Evolutionary conservation across 2,888 invertebrate species (phyloP), one percentile per base, ranked within the genome.

Genomic region (Caprella mutica): DNA sequence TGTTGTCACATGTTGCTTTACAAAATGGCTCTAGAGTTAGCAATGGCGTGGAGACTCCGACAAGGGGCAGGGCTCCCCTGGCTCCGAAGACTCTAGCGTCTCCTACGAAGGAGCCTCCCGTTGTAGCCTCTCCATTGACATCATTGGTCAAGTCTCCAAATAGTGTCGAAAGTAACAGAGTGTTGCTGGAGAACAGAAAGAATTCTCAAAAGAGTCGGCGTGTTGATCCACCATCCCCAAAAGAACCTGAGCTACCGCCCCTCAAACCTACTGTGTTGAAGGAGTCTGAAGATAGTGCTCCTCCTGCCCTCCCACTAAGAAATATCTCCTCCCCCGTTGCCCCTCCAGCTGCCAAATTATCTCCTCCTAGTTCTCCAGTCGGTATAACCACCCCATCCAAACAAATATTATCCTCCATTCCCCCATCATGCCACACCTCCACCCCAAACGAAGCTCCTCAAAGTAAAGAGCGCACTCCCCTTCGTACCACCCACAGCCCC

Each of bases 181-280:
- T 64, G 26, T 56, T 55, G 17, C 60, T 46, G 48, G 60, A 64
- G 48, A 64, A 64, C 54, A 55, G 55, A 5, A 64, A 64, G 58
- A 64, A 64, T 55, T 52, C 44, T 39, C 59, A 59, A 52, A 60
- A 60, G 26, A 59, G 59, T n/a, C 57, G 55, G 26, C 44, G 48
- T 52, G 38, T 43, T 43, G 56, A 35, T 19, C 19, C 27, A 23
- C 46, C 38, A 24, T 48, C 46, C 14, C n/a, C 56, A 58, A 42
- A 46, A 33, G 19, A n/a, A n/a, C n/a, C n/a, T n/a, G n/a, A n/a
- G 21, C 50, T 54, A 30, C 5, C 4, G 2, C 40, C 29, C 33
- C 23, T 39, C 29, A 38, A 43, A 48, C 48, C 40, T 33, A 19
- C 48, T 35, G 48, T 50, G 9, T 8, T 19, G 14, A 39, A n/a